Evolutionary conservation across 2,888 invertebrate species (phyloP).

Genomic region (Parnassius glacialis): DNA sequence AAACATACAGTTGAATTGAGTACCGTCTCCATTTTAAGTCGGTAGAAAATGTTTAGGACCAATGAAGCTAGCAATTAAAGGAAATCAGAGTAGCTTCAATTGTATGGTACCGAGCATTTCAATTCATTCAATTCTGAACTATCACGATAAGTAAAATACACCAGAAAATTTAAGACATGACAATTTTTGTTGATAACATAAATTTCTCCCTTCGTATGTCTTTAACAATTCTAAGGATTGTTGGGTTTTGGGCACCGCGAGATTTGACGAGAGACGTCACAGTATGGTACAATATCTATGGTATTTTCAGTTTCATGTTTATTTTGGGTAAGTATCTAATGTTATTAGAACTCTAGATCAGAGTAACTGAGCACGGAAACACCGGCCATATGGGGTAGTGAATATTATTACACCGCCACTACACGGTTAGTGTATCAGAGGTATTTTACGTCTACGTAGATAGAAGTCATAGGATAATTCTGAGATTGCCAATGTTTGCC

Average conservation of each 20-base stretch:
- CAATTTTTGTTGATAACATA: conserved; percentile 50
- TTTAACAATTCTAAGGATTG: conserved; percentile 50
- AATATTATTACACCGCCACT: no score
- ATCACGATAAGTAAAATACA: background rate
- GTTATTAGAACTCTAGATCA: background rate
- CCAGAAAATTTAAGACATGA: conserved; percentile 41
- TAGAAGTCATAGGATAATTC: no score
- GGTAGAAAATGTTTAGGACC: conserved; percentile 21
- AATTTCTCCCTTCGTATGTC: conserved; percentile 55
- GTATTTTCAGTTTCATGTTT: conserved; percentile 59
- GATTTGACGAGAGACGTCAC: conserved; percentile 33
- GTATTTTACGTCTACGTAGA: no score
- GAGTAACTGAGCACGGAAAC: no score
- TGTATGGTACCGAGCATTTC: conserved; percentile 12
- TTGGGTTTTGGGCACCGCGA: conserved; percentile 66
- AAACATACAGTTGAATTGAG: no score
- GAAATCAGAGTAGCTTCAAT: conserved; percentile 27
- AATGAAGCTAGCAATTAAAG: conserved; percentile 42
- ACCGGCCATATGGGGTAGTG: no score
- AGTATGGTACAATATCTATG: conserved; percentile 50
- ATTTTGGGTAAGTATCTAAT: conserved; percentile 53
- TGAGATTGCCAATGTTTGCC: no score
- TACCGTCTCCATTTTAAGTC: no score
- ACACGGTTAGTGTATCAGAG: no score
- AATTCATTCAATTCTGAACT: conserved; percentile 12